Base-by-base conservation (phyloP, 2,113 vertebrate species). In the Rhea pennata region DNA sequence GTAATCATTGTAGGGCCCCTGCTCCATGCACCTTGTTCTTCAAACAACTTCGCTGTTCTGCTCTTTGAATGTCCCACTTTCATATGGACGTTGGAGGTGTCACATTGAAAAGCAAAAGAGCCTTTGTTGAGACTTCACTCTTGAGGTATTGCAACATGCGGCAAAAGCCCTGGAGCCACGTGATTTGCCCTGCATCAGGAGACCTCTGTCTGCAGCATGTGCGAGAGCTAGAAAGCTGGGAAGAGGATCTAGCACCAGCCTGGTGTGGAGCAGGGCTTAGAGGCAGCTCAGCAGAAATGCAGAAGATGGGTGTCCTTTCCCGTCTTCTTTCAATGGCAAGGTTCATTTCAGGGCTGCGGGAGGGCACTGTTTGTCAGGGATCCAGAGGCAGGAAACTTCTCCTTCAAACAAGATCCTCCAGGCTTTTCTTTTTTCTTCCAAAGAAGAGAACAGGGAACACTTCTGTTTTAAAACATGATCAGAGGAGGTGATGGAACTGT, bases 161-260 rank as follows among this genome's bases (percentile, higher is more conserved):
- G 33, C 21, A 87, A 51, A 40, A 84, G 6, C 12, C 10, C 39
- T 46, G 36, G 31, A 87, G 48, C 9, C 75, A 76, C 36, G 53
- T 42, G 44, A 15, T 73, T 70, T 95, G 19, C 36, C 36, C 36
- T 36, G 36, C 36, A 36, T 36, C 36, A 36, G 36, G 36, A 36
- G 36, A 36, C 36, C 16, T 56, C n/a, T 1, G 1, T 59, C n/a
- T 33, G 19, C n/a, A 84, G 66, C 4, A 42, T n/a, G 23, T 0
- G 0, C 3, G 33, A 67, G 39, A 69, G 5, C 4, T 16, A 53
- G 36, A 12, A 27, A 82, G 17, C 21, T 29, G 2, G 1, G 67
- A 29, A 53, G 14, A 61, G 50, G 27, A n/a, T 31, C 13, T 3
- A 8, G 4, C n/a, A 10, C 36, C 50, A 48, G 17, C 46, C 8